Conservation (phyloP, 2,113 vertebrate species). For the Oenanthe melanoleuca region DNA sequence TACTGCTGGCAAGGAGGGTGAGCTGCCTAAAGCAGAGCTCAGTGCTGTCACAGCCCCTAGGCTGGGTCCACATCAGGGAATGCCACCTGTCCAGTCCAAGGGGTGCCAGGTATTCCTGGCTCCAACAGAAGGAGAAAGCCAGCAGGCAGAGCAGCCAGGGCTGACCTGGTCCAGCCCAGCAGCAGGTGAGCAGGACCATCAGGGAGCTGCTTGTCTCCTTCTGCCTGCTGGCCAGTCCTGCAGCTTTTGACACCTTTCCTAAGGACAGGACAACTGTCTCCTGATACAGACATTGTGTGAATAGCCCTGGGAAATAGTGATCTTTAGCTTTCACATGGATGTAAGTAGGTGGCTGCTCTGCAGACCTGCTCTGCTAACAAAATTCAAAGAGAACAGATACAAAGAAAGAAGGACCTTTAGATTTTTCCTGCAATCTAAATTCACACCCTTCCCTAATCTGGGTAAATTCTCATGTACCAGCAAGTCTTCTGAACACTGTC, state of each 20-base stretch:
- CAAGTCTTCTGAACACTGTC: neutral
- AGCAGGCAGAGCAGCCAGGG: neutral
- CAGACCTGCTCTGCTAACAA: neutral
- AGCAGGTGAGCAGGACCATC: neutral
- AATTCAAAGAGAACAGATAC: neutral
- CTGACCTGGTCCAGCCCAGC: neutral
- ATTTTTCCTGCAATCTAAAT: neutral
- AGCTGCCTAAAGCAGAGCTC: neutral
- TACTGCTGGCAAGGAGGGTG: neutral
- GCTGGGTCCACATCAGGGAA: neutral
- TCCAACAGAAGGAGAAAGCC: neutral
- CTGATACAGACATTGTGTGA: neutral
- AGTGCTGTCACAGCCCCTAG: neutral
- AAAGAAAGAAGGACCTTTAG: neutral
- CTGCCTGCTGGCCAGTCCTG: accelerated
- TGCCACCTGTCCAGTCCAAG: neutral
- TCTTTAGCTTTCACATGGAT: neutral
- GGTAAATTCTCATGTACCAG: neutral
- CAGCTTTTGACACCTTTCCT: neutral
- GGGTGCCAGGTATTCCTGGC: neutral
- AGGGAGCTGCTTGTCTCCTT: neutral
- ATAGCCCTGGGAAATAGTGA: neutral
- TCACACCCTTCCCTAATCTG: neutral
- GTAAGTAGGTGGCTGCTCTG: neutral
- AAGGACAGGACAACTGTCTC: neutral